Evolutionary conservation across 2,888 invertebrate species (phyloP).

Genomic region (Apeira syringaria): DNA sequence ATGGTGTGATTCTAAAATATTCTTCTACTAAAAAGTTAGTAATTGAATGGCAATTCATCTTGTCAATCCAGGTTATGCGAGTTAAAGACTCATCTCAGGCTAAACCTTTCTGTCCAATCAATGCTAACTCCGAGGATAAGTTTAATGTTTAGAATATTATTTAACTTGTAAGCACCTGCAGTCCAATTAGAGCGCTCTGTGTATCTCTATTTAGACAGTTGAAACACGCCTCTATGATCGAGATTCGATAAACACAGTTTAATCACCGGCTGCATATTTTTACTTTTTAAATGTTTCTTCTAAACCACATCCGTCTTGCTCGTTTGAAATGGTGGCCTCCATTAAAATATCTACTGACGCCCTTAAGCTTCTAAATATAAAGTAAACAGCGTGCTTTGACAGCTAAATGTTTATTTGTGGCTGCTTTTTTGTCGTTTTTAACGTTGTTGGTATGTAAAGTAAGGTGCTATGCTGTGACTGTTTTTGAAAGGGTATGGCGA

Average conservation of each 20-base stretch:
- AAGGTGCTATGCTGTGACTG: neutral
- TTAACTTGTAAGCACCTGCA: too few species aligned
- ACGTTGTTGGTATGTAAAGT: slow-evolving; percentile 37
- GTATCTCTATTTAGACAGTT: neutral
- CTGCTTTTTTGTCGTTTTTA: slow-evolving; percentile 47
- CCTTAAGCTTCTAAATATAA: slow-evolving; percentile 67
- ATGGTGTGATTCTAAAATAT: too few species aligned
- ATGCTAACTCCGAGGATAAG: too few species aligned
- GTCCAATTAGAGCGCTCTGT: too few species aligned
- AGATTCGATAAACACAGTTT: slow-evolving; percentile 10
- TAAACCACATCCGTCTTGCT: slow-evolving; percentile 55
- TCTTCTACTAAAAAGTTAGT: too few species aligned
- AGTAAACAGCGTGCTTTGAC: slow-evolving; percentile 45
- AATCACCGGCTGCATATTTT: slow-evolving; percentile 21
- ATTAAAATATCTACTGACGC: slow-evolving; percentile 60
- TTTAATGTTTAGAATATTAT: too few species aligned
- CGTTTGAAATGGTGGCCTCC: slow-evolving; percentile 58
- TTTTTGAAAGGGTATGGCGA: too few species aligned
- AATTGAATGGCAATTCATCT: too few species aligned
- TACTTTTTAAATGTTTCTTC: slow-evolving; percentile 25
- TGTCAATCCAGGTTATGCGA: too few species aligned
- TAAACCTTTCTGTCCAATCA: too few species aligned
- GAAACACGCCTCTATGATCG: slow-evolving; percentile 8
- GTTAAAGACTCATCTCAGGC: too few species aligned
- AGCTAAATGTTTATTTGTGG: slow-evolving; percentile 67